phyloP scores from a whole-genome alignment of 2,888 invertebrate species.

The Omphaloscelis lunosa region DNA sequence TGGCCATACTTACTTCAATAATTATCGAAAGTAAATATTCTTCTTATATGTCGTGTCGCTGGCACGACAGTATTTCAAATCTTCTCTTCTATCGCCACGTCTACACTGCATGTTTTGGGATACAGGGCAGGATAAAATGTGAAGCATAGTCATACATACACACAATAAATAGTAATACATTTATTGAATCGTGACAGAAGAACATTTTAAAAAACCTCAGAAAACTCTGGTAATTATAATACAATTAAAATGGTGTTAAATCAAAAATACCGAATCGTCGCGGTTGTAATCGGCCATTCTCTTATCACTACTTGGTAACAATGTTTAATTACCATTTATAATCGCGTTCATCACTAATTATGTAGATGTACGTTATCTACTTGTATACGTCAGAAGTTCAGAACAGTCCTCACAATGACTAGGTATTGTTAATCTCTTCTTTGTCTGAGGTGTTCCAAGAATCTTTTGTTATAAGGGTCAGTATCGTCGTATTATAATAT shows the following conservation, averaged over 20 bases:
- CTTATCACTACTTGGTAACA: slow-evolving; percentile 57
- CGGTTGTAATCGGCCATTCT: slow-evolving; percentile 38
- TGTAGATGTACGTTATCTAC: slow-evolving; percentile 56
- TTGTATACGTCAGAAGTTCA: slow-evolving; percentile 28
- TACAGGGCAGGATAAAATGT: too few species aligned
- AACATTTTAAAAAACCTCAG: not conserved
- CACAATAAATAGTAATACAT: too few species aligned
- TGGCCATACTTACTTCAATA: not conserved
- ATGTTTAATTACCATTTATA: slow-evolving; percentile 49
- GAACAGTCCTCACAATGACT: slow-evolving; percentile 41
- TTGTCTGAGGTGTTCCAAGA: slow-evolving; percentile 36
- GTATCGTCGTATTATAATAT: slow-evolving; percentile 3
- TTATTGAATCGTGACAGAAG: not conserved
- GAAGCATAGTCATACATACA: not conserved
- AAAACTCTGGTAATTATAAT: not conserved
- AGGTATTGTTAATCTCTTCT: slow-evolving; percentile 31
- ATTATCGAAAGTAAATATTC: not conserved
- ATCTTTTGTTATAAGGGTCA: not conserved
- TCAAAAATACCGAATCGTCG: not conserved
- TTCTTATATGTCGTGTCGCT: too few species aligned
- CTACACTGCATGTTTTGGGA: too few species aligned
- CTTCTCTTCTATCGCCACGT: too few species aligned
- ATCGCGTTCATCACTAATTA: slow-evolving; percentile 54
- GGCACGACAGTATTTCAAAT: too few species aligned
- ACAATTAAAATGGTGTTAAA: not conserved